Percentiles rank a stretch among this genome's conserved stretches.
Conservation (phyloP, 2,797 vertebrate species). For the Pogonophryne albipinna region DNA sequence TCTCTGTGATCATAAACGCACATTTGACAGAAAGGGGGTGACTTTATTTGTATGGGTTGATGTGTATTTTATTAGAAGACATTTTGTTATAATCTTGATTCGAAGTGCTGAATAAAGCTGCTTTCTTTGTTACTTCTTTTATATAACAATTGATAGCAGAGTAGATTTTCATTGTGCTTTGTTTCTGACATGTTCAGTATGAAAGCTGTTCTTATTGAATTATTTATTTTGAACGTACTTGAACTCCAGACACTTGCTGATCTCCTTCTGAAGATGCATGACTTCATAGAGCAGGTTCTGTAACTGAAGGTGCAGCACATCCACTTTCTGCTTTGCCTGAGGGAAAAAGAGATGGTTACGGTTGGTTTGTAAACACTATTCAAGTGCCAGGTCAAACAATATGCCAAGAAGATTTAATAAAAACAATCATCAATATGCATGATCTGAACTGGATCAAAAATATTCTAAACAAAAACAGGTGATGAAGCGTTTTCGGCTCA, state of each 20-base stretch:
- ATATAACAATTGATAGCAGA: neutral
- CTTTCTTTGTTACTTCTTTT: neutral
- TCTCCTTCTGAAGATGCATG: slow-evolving; percentile 99
- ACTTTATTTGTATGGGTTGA: neutral
- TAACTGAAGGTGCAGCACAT: slow-evolving; percentile 95
- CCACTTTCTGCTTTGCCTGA: slow-evolving; percentile 96
- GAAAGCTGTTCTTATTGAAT: neutral
- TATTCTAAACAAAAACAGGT: neutral
- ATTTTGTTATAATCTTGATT: neutral
- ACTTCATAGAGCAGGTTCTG: slow-evolving; percentile 99
- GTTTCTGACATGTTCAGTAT: neutral
- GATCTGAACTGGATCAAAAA: neutral
- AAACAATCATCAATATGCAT: slow-evolving; percentile 9
- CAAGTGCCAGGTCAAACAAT: neutral
- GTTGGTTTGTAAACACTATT: neutral
- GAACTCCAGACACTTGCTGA: slow-evolving; percentile 98
- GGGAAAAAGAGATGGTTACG: slow-evolving; percentile 7
- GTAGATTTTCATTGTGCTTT: neutral
- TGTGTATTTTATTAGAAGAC: neutral
- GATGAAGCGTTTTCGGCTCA: slow-evolving; percentile 19
- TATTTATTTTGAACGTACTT: slow-evolving; percentile 88
- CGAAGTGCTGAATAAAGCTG: neutral
- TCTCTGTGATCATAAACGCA: neutral
- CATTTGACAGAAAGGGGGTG: too few relatives aligned
- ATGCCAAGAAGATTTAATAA: slow-evolving; percentile 9